Evolutionary conservation across 2,888 invertebrate genomes (phyloP).

Genomic region (Yponomeuta cagnagella): DNA sequence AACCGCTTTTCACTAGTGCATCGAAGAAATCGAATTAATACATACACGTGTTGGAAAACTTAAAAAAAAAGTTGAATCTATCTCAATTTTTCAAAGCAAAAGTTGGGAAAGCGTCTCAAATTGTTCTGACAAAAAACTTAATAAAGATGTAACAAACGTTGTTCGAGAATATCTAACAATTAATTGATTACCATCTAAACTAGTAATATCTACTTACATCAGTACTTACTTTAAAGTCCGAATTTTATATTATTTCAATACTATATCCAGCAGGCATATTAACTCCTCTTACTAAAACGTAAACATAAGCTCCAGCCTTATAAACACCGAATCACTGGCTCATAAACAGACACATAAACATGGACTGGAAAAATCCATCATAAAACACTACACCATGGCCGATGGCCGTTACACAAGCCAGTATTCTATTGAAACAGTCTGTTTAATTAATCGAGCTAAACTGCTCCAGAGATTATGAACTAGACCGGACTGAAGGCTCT

Average conservation of each 20-base stretch:
- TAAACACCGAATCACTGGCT: neutral
- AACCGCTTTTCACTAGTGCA: neutral
- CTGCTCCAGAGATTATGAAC: conserved; percentile 12
- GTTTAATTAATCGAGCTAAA: conserved; percentile 4
- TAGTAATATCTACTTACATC: too few species aligned
- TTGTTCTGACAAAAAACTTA: too few species aligned
- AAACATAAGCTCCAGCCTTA: neutral
- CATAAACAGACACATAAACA: neutral
- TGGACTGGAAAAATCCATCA: neutral
- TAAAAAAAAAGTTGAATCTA: too few species aligned
- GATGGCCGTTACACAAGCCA: neutral
- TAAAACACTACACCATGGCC: neutral
- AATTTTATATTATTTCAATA: neutral
- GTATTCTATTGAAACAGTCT: neutral
- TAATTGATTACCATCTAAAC: too few species aligned
- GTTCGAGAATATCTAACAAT: too few species aligned
- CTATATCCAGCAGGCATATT: neutral
- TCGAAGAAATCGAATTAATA: too few species aligned
- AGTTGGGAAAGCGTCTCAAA: too few species aligned
- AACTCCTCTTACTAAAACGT: neutral
- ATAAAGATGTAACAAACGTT: too few species aligned
- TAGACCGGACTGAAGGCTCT: neutral
- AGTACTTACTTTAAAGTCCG: neutral
- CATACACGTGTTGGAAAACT: too few species aligned
- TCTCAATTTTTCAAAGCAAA: too few species aligned